These are phyloP conservation scores for Drosophila simulans DNA, from an alignment of 1,140 invertebrate genomes.

Conservation along the genomic window DNA sequence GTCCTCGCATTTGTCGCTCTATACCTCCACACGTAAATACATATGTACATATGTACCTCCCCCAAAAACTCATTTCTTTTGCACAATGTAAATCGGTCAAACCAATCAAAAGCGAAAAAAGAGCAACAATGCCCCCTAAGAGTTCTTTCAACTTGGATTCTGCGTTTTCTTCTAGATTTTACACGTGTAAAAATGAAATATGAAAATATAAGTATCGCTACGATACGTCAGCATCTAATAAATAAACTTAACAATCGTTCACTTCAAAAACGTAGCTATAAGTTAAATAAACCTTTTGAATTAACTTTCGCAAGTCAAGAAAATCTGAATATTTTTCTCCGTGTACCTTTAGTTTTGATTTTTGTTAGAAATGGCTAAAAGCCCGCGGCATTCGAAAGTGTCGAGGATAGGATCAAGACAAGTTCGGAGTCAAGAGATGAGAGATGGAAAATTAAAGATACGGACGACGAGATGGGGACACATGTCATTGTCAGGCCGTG, in stretches of 20 bases:
- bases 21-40: neutral
- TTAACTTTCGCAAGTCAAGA: neutral
- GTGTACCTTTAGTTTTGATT: slow-evolving; percentile 3
- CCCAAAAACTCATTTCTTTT: slow-evolving; percentile 75
- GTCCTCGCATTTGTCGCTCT: neutral
- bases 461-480: slow-evolving; percentile 21
- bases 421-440: slow-evolving; percentile 9
- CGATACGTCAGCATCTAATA: neutral
- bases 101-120: slow-evolving; percentile 67
- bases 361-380: slow-evolving; percentile 1
- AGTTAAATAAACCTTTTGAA: neutral
- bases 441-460: neutral
- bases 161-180: slow-evolving; percentile 2
- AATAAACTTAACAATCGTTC: too few species aligned
- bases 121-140: slow-evolving; percentile 48
- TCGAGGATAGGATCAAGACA: slow-evolving; percentile 30
- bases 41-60: neutral
- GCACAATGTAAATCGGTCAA: slow-evolving; percentile 80
- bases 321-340: neutral
- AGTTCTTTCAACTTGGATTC: slow-evolving; percentile 55
- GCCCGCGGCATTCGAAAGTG: slow-evolving; percentile 31
- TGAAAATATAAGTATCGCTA: neutral
- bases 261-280: too few species aligned
- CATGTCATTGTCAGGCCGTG: slow-evolving; percentile 47
- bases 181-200: slow-evolving; percentile 10